Conservation (phyloP, 1,140 invertebrate species). For the Microplitis demolitor region DNA sequence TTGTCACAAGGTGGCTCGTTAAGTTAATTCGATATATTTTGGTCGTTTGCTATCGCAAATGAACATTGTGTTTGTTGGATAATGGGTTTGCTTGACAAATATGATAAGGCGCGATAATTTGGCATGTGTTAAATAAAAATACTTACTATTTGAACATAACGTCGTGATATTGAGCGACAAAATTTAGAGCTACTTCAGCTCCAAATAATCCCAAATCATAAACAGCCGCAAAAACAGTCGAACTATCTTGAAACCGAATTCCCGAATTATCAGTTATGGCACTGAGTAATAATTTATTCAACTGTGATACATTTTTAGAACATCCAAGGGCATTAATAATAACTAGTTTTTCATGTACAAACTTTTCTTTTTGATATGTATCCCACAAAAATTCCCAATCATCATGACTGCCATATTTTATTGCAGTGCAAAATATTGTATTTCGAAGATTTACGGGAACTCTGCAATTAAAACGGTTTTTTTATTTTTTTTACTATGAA, state of each 20-base stretch:
- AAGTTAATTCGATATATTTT: no score
- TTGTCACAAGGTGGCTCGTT: no score
- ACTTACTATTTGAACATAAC: constrained; percentile 60
- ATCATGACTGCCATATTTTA: constrained; percentile 11
- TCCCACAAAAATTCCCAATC: constrained; percentile 37
- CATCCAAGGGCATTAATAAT: constrained; percentile 68
- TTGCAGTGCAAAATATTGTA: constrained; percentile 58
- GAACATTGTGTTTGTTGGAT: no score
- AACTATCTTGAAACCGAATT: constrained; percentile 44
- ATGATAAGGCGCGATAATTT: no score
- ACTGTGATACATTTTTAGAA: constrained; percentile 52
- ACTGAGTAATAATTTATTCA: constrained; percentile 40
- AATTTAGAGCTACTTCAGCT: constrained; percentile 55
- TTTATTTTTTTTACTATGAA: no score
- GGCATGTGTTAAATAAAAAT: no score
- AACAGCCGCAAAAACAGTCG: constrained; percentile 49
- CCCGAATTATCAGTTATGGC: constrained; percentile 37
- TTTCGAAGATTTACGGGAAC: constrained; percentile 63
- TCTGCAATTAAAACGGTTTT: constrained; percentile 43
- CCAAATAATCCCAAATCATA: constrained; percentile 57
- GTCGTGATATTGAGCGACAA: constrained; percentile 53
- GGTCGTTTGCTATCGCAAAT: no score
- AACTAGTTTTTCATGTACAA: constrained; percentile 64
- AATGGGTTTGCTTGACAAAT: no score
- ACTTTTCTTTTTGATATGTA: constrained; percentile 34